phyloP scores from a whole-genome alignment of 2,113 vertebrate species.

The Alethe castanea region DNA sequence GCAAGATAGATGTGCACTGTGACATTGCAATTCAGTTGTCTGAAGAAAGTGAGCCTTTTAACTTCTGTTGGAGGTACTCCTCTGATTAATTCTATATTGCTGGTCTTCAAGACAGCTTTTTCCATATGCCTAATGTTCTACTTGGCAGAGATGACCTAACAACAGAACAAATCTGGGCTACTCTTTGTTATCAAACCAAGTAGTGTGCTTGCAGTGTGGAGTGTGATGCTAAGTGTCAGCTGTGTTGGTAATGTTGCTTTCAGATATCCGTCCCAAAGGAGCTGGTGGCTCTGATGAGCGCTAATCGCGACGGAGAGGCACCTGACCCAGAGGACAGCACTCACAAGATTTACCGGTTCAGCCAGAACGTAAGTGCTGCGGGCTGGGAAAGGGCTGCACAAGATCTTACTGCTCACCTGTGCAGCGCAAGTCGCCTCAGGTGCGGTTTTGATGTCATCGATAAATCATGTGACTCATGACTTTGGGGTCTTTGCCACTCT shows the following conservation, averaged over 20 bases:
- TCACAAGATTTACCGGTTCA: conserved; percentile 83
- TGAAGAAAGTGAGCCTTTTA: not conserved
- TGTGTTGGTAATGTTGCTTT: not conserved
- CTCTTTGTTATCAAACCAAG: not conserved
- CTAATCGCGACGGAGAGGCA: conserved; percentile 82
- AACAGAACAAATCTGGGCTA: not conserved
- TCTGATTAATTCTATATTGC: not conserved
- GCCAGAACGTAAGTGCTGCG: conserved; percentile 79
- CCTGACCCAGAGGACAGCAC: conserved; percentile 80
- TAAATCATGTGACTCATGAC: fast-evolving
- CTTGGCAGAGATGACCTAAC: not conserved
- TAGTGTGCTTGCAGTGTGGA: not conserved
- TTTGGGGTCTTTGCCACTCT: not conserved
- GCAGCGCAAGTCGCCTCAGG: not conserved
- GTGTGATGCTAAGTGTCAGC: not conserved
- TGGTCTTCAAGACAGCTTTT: not conserved
- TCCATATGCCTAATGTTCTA: not conserved
- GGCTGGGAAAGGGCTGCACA: not conserved
- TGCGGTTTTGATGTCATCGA: fast-evolving
- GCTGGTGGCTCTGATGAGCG: conserved; percentile 94
- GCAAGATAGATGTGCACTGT: not conserved
- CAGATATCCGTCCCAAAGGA: conserved; percentile 92
- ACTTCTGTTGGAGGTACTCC: not conserved
- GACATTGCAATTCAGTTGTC: not conserved
- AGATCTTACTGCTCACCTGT: not conserved